These are phyloP conservation scores for Drosophila grimshawi DNA, from an alignment of 1,140 invertebrate genomes.

Conservation along the genomic window DNA sequence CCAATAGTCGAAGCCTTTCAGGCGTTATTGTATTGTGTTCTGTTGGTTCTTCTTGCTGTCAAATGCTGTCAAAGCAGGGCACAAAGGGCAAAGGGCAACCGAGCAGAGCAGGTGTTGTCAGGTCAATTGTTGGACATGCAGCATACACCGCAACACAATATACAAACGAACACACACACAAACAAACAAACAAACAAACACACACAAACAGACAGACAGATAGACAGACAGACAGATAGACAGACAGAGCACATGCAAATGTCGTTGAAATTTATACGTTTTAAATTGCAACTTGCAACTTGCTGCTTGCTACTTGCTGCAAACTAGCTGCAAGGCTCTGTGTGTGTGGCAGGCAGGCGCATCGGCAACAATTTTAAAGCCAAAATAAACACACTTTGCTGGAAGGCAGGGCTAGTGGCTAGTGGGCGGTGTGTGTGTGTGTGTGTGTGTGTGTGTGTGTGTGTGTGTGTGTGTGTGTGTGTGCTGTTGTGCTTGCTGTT, in stretches of 20 bases:
- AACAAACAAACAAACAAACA: not conserved
- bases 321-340: not conserved
- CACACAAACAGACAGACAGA: not conserved
- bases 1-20: slow-evolving; percentile 13
- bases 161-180: not conserved
- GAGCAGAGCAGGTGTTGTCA: slow-evolving; percentile 4
- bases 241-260: slow-evolving; percentile 25
- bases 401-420: slow-evolving; percentile 8
- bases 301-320: slow-evolving; percentile 27
- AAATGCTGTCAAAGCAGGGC: not conserved
- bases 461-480: slow-evolving; percentile 9
- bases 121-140: slow-evolving; percentile 30
- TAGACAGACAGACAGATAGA: not conserved
- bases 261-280: slow-evolving; percentile 42
- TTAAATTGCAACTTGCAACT: slow-evolving; percentile 48
- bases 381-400: slow-evolving; percentile 16
- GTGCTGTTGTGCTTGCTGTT: slow-evolving; percentile 30
- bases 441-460: slow-evolving; percentile 22
- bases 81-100: not conserved
- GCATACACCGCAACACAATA: slow-evolving; percentile 12
- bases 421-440: not conserved
- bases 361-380: slow-evolving; percentile 45
- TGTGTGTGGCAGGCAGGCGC: not conserved
- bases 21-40: slow-evolving; percentile 39
- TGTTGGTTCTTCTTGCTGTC: slow-evolving; percentile 3